Base-by-base conservation (phyloP, 2,888 invertebrate genomes). In the Plemyria rubiginata region DNA sequence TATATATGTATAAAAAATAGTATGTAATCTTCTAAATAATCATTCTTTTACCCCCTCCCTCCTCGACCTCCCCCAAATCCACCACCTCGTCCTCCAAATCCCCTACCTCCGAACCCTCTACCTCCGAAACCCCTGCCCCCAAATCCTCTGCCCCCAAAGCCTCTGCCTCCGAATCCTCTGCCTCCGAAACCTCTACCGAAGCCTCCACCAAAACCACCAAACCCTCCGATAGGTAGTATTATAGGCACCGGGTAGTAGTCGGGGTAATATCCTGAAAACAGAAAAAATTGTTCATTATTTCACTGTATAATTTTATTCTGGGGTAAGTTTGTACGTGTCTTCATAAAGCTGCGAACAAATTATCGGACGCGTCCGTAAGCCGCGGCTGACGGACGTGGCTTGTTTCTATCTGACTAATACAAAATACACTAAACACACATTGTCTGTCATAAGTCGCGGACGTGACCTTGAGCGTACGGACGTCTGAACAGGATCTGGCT, bases 71-170 rank as follows among this genome's bases (percentile, higher is more conserved):
- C 70, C 0, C 73, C 79, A 13, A 73, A 66, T 0, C 79, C 79
- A 3, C 79, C 36, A 0, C 81, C 83, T 22, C 46, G 28, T 6
- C 28, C 28, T 0, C 78, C 81, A 8, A 79, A 67, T 0, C 82
- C 84, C 48, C 77, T 61, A 0, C 79, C 83, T 0, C 75, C 76
- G 11, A 74, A 60, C 0, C 71, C 69, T 0, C 73, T 75, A 0
- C 78, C 80, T 6, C 72, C 79, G n/a, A 74, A 66, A 0, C 79
- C 78, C 4, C 79, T 36, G 1, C 81, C 80, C 0, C 78, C 79
- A 45, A 75, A 69, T 2, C 72, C 68, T 0, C 72, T 76, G 2
- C n/a, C n/a, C n/a, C 78, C 78, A 9, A 71, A 78, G 40, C 51
- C 51, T 0, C 22, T 54, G 15, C 71, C 72, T 6, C 72, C 79